Evolutionary conservation across 2,113 vertebrate genomes (phyloP), one percentile per base, ranked within the genome.

Genomic region (Hystrix brachyura): DNA sequence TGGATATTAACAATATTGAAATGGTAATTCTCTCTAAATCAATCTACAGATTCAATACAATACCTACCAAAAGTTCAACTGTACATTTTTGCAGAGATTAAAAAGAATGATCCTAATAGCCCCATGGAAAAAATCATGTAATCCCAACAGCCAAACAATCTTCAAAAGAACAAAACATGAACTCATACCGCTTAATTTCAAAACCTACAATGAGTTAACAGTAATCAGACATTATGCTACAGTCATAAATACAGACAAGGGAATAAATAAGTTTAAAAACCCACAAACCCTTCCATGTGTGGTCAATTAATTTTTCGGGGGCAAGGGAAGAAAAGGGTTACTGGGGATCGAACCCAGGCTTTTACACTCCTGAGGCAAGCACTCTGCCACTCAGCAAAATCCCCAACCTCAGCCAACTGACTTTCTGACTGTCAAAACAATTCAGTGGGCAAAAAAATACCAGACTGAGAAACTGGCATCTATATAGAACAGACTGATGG

Each of bases 191-290:
- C 11, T 60, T 6, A 15, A 90, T 78, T 93, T 96, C 43, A 64
- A 89, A 86, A 94, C 38, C 69, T 92, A 90, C 51, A 32, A 80
- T 7, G 25, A 96, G 90, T 48, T 21, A 82, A 87, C 2, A 81
- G 25, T 78, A 94, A 87, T 91, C 5, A 93, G 67, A 92, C 34
- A 27, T 67, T 86, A 89, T 19, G 2, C 60, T 79, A 18, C 9
- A 85, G 34, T 43, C 53, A 43, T 76, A 90, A 57, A 21, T 71
- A 83, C 19, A 91, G n/a, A 92, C 18, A 84, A 25, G n/a, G 81
- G 27, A 29, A 62, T 82, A 53, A 88, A 92, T 81, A 80, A 87
- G 92, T 69, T 5, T 78, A 53, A 74, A 10, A 96, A 81, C 90
- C n/a, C 23, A 53, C 14, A 78, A 78, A 18, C 46, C 14, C 5